A percentile compares a stretch with the other conserved stretches of the same genome.
phyloP scores from a whole-genome alignment of 2,888 invertebrate genomes.

The Stenurella melanura region DNA sequence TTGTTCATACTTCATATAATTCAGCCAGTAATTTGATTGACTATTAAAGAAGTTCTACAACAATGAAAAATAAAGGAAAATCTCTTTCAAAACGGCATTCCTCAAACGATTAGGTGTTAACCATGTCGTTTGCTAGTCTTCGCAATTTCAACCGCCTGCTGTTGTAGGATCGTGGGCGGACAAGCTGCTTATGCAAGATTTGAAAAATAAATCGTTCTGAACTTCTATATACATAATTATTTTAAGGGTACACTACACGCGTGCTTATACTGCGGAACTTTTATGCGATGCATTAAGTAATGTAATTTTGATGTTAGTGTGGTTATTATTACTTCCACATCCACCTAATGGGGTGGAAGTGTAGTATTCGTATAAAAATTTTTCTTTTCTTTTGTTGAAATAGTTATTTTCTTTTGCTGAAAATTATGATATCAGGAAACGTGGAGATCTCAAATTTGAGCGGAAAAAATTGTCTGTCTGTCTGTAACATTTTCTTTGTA shows the following conservation, averaged over 20 bases:
- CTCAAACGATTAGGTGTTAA: slow-evolving; percentile 27
- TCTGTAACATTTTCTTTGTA: too few relatives aligned
- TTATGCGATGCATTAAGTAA: not conserved
- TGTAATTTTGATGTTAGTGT: too few relatives aligned
- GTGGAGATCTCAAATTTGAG: too few relatives aligned
- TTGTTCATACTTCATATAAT: not conserved
- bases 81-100: slow-evolving; percentile 17
- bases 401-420: too few relatives aligned
- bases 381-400: too few relatives aligned
- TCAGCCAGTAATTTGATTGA: not conserved
- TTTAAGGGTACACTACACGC: not conserved
- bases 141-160: slow-evolving; percentile 16
- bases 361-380: too few relatives aligned
- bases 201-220: not conserved
- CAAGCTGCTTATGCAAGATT: slow-evolving; percentile 1
- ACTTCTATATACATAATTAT: slow-evolving; percentile 12
- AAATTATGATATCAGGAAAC: too few relatives aligned
- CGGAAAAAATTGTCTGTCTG: too few relatives aligned
- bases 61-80: not conserved
- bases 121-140: slow-evolving; percentile 21
- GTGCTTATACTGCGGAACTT: not conserved
- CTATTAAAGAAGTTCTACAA: not conserved
- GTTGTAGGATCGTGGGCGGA: slow-evolving; percentile 13
- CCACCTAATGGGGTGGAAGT: too few relatives aligned
- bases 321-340: too few relatives aligned